Conservation (phyloP, 2,113 vertebrate genomes). For the Mastomys coucha region DNA sequence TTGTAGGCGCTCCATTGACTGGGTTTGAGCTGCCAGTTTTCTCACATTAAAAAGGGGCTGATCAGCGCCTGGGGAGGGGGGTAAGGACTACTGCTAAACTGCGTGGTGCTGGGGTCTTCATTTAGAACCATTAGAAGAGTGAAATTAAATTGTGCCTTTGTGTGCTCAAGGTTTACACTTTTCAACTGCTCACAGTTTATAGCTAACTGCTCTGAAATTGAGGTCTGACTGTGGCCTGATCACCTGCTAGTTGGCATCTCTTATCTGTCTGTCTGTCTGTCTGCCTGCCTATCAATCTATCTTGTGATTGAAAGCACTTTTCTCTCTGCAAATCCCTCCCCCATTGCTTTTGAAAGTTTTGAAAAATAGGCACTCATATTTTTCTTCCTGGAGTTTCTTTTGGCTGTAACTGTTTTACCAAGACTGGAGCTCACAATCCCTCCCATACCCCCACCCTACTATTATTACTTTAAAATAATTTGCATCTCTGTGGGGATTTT, state of each 20-base stretch:
- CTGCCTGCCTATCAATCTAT: background rate
- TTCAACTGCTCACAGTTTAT: conserved; percentile 87
- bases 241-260: conserved; percentile 80
- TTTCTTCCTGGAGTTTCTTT: conserved; percentile 74
- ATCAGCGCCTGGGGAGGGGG: conserved; percentile 82
- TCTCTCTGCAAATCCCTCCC: background rate
- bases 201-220: conserved; percentile 86
- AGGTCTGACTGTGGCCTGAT: conserved; percentile 85
- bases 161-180: conserved; percentile 86
- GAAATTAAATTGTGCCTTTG: conserved; percentile 89
- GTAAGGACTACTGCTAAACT: conserved; percentile 85
- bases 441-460: background rate
- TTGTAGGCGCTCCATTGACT: conserved; percentile 87
- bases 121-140: conserved; percentile 87
- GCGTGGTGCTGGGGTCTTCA: conserved; percentile 88
- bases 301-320: conserved; percentile 63
- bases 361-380: conserved; percentile 66
- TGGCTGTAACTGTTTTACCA: conserved; percentile 53
- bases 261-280: background rate
- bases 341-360: conserved; percentile 66
- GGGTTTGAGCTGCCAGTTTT: conserved; percentile 88
- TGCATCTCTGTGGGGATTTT: conserved; percentile 21
- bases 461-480: conserved; percentile 71
- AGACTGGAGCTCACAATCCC: conserved; percentile 61
- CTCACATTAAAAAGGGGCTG: conserved; percentile 89